Evolutionary conservation across 1,140 invertebrate species (phyloP).

Genomic region (Drosophila lini): DNA sequence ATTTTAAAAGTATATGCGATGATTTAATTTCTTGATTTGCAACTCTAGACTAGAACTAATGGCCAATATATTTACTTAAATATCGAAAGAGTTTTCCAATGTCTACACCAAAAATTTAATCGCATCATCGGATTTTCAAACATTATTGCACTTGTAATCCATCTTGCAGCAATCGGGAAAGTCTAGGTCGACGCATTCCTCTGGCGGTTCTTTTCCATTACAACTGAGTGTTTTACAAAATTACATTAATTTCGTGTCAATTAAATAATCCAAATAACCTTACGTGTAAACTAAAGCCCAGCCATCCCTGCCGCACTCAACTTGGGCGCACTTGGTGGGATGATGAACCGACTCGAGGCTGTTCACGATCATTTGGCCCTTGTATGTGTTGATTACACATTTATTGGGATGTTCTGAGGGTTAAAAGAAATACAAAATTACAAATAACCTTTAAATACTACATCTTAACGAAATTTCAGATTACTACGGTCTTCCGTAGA

Average conservation of each 20-base stretch:
- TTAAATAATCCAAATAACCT: background rate
- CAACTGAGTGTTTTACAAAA: slow-evolving; percentile 30
- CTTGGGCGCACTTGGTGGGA: slow-evolving; percentile 41
- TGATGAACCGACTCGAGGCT: slow-evolving; percentile 10
- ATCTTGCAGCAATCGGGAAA: slow-evolving; percentile 51
- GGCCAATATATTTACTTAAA: background rate
- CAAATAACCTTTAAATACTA: background rate
- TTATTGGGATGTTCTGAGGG: slow-evolving; percentile 36
- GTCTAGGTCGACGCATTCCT: slow-evolving; percentile 2
- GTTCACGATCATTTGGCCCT: background rate
- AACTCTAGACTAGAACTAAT: background rate
- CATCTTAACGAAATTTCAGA: background rate
- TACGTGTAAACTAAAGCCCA: slow-evolving; percentile 57
- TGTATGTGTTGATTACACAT: slow-evolving; percentile 24
- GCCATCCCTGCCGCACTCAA: slow-evolving; percentile 50
- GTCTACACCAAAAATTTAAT: slow-evolving; percentile 4
- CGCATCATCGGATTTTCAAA: background rate
- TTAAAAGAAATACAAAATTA: background rate
- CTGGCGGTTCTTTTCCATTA: background rate
- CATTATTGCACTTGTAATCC: slow-evolving; percentile 33
- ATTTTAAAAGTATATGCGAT: background rate
- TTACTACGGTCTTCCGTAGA: background rate
- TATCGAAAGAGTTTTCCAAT: background rate
- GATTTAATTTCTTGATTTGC: background rate
- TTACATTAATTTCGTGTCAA: background rate